Evolutionary conservation across 2,888 invertebrate genomes (phyloP).

Genomic region (Drosophila monieri): DNA sequence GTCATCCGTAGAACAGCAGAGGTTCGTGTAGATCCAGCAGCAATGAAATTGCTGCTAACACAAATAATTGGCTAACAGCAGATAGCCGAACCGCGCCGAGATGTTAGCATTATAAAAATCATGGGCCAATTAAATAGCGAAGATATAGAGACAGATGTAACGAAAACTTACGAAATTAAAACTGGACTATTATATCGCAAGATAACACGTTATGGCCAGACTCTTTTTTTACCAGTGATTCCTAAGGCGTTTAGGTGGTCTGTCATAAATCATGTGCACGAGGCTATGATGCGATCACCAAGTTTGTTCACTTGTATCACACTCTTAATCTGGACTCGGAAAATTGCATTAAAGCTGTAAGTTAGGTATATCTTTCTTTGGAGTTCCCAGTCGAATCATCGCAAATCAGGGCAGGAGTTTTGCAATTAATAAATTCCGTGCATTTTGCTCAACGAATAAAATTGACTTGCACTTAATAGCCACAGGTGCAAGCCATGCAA

Average conservation of each 20-base stretch:
- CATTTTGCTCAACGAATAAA: no score
- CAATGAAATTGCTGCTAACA: no score
- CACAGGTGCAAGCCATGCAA: no score
- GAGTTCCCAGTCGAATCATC: no score
- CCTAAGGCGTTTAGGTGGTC: slow-evolving; percentile 9
- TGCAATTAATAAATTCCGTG: no score
- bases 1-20: no score
- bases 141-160: slow-evolving; percentile 2
- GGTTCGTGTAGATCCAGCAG: no score
- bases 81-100: slow-evolving; percentile 1
- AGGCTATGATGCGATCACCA: not conserved
- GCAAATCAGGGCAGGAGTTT: no score
- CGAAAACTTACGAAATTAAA: not conserved
- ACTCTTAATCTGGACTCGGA: slow-evolving; percentile 1
- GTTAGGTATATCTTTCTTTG: not conserved
- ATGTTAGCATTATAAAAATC: not conserved
- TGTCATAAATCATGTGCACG: slow-evolving; percentile 2
- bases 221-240: slow-evolving; percentile 7
- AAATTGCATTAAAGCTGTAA: not conserved
- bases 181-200: slow-evolving; percentile 5
- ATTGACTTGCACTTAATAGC: no score
- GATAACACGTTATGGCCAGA: slow-evolving; percentile 1
- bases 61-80: not conserved
- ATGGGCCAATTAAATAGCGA: not conserved
- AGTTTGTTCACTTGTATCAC: slow-evolving; percentile 3